Evolutionary conservation across 30 jellyfish, hydroid and myxozoan genomes (phyloP).

Genomic region (Clytia hemisphaerica): DNA sequence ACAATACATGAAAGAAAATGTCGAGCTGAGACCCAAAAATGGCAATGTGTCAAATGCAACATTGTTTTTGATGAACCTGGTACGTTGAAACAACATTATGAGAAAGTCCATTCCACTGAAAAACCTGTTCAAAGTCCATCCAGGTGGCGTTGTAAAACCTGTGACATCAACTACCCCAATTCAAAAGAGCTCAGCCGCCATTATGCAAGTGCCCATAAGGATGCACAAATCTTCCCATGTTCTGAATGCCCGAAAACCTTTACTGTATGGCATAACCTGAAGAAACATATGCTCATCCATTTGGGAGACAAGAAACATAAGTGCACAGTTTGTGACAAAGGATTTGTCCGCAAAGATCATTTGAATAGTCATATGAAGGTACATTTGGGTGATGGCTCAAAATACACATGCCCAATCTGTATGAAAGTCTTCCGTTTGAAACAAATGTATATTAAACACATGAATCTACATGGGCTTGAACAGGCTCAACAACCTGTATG

Average conservation of each 20-base stretch:
- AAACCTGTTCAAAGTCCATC: constrained; percentile 24
- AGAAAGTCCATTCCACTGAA: constrained; percentile 29
- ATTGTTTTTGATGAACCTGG: constrained; percentile 27
- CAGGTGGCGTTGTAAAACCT: constrained; percentile 33
- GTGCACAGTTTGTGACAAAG: constrained; percentile 36
- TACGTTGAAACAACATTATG: constrained; percentile 29
- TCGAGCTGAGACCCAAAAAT: constrained; percentile 8
- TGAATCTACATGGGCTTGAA: constrained; percentile 11
- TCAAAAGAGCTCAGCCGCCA: constrained; percentile 40
- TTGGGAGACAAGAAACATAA: constrained; percentile 36
- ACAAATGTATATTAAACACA: constrained; percentile 23
- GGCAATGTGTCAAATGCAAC: constrained; percentile 37
- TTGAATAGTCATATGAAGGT: constrained; percentile 37
- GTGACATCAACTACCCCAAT: constrained; percentile 27
- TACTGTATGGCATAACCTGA: constrained; percentile 46
- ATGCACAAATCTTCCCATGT: constrained; percentile 36
- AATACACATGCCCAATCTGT: constrained; percentile 31
- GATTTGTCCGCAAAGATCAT: constrained; percentile 43
- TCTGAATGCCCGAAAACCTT: constrained; percentile 36
- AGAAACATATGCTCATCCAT: constrained; percentile 41
- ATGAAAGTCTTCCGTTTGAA: constrained; percentile 31
- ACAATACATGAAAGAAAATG: constrained; percentile 12
- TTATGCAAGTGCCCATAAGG: constrained; percentile 37
- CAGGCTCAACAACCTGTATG: no score
- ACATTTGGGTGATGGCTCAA: constrained; percentile 28